Evolutionary conservation across 2,888 invertebrate species (phyloP).

Genomic region (Hofmannophila pseudospretella): DNA sequence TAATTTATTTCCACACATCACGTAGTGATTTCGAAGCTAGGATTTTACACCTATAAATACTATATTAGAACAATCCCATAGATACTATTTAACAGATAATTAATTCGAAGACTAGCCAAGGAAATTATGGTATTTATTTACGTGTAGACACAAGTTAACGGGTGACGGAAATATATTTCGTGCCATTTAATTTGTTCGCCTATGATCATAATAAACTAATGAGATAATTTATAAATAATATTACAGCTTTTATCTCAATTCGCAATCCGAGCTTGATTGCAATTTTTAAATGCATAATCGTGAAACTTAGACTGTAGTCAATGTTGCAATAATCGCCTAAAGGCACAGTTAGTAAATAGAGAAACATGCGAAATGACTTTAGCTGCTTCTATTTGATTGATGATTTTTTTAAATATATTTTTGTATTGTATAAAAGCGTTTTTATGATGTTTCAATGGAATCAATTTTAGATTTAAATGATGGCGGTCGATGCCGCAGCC

Average conservation of each 20-base stretch:
- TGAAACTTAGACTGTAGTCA: constrained; percentile 51
- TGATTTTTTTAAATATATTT: constrained; percentile 41
- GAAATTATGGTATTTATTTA: too few species aligned
- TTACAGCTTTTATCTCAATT: background rate
- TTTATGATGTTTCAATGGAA: constrained; percentile 42
- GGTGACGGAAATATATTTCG: too few species aligned
- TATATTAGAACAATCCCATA: too few species aligned
- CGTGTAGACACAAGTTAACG: too few species aligned
- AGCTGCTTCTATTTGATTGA: constrained; percentile 47
- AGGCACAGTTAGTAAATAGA: constrained; percentile 41
- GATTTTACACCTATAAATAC: too few species aligned
- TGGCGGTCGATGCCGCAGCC: constrained; percentile 33
- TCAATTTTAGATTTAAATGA: constrained; percentile 39
- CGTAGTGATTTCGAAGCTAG: too few species aligned
- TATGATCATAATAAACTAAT: too few species aligned
- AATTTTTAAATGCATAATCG: constrained; percentile 50
- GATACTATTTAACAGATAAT: too few species aligned
- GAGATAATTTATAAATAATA: too few species aligned
- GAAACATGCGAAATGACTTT: constrained; percentile 37
- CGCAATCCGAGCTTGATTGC: constrained; percentile 19
- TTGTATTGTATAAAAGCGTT: constrained; percentile 52
- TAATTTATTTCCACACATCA: too few species aligned
- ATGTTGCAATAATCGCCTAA: constrained; percentile 70
- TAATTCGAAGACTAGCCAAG: too few species aligned
- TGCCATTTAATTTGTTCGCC: too few species aligned